Evolutionary conservation across 2,888 invertebrate species (phyloP), one percentile per base, ranked within the genome.

Genomic region (Iphiclides podalirius): DNA sequence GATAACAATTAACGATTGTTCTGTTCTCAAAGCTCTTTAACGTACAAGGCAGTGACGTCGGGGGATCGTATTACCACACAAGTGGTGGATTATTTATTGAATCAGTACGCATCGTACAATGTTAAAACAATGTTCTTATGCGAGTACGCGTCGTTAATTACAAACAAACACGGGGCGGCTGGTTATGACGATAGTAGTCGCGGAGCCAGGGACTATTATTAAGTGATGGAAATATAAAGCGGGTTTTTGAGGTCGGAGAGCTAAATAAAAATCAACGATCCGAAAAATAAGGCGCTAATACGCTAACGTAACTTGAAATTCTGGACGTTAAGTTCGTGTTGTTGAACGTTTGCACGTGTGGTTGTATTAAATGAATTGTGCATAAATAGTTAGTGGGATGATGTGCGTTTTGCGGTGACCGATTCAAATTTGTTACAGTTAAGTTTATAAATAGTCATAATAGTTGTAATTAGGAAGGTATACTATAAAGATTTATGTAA

Each of bases 61-160:
- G 43, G 52, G 53, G 59, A 57, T 74, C 69, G 61, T 55, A 61
- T 72, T 76, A 72, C 79, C 79, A 70, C 79, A 83, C 79, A 79
- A 75, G 77, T 64, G 67, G 77, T 59, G 56, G 52, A 68, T 76
- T 80, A 78, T 83, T 83, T 80, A 81, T 79, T 69, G 72, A 70
- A 62, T 61, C 60, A 59, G 63, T 58, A 61, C 52, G 52, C 45
- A 49, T 44, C 44, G 47, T 53, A 52, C 58, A 53, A 55, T 55
- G 56, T 57, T 58, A 53, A 51, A 61, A 84, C 85, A 86, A 80
- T 84, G 84, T 81, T 73, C 78, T 67, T 72, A 68, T 69, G 70
- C 54, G 68, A 72, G 73, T 78, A 75, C 69, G 75, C 72, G 75
- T 79, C 81, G 84, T 84, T 85, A 83, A 84, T 85, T 82, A 81